Conservation (phyloP, 2,888 invertebrate species). For the Drosophila leonis region DNA sequence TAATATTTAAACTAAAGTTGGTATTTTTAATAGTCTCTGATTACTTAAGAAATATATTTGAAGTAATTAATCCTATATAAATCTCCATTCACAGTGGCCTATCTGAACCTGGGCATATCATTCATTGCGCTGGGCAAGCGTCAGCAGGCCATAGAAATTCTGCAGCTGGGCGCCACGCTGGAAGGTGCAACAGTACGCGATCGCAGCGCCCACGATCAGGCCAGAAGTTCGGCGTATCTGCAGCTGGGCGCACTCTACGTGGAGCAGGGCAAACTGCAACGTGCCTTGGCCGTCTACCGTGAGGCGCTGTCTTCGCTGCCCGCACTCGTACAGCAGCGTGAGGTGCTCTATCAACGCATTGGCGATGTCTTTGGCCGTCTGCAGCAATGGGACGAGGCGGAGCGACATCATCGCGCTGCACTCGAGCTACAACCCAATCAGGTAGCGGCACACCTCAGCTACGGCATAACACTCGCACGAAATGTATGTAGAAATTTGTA, state of each 20-base stretch:
- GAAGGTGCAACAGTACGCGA: conserved; percentile 94
- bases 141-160: conserved; percentile 94
- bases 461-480: conserved; percentile 95
- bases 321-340: conserved; percentile 89
- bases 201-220: conserved; percentile 94
- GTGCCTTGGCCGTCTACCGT: conserved; percentile 94
- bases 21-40: no score
- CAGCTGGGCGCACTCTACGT: conserved; percentile 94
- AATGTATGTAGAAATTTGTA: conserved; percentile 89
- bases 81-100: conserved; percentile 87
- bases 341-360: conserved; percentile 90
- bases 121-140: conserved; percentile 92
- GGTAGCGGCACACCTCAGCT: conserved; percentile 95
- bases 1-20: not conserved
- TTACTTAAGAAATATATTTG: no score
- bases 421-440: conserved; percentile 93
- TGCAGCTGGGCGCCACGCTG: conserved; percentile 93
- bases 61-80: not conserved
- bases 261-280: conserved; percentile 92
- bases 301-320: conserved; percentile 95
- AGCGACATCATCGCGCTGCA: conserved; percentile 94
- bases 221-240: conserved; percentile 94
- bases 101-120: conserved; percentile 96
- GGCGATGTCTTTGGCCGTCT: conserved; percentile 94
- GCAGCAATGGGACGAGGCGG: conserved; percentile 94